Conservation (phyloP, 2,797 vertebrate species). For the Trematomus bernacchii region DNA sequence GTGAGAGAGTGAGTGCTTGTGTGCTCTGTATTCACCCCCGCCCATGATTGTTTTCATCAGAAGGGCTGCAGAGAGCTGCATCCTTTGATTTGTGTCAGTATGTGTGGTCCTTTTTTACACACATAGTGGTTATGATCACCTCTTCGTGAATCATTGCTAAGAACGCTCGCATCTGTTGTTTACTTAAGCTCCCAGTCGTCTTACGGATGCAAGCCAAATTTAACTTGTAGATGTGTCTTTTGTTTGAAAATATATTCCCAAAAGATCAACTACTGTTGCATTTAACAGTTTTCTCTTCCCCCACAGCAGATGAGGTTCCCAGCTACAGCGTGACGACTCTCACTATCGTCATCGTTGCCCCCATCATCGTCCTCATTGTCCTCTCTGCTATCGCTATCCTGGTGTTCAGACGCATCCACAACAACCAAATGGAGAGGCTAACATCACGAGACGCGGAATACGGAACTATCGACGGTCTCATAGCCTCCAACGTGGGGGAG, state of each 20-base stretch:
- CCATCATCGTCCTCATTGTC: conserved; percentile 89
- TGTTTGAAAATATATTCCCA: too few species aligned
- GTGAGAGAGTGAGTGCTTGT: conserved; percentile 5
- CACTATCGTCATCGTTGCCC: conserved; percentile 88
- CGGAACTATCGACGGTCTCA: conserved; percentile 96
- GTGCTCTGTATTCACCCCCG: conserved; percentile 3
- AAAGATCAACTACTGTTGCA: background rate
- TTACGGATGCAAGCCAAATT: conserved; percentile 6
- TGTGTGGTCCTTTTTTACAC: conserved; percentile 53
- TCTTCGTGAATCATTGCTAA: conserved; percentile 15
- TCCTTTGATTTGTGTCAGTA: conserved; percentile 36
- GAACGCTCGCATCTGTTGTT: conserved; percentile 2
- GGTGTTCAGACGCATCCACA: conserved; percentile 91
- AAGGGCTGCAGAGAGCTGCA: conserved; percentile 32
- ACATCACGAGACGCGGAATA: conserved; percentile 95
- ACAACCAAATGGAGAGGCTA: conserved; percentile 93
- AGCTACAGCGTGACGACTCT: conserved; percentile 91
- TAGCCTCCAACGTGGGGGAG: conserved; percentile 97
- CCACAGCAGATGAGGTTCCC: conserved; percentile 83
- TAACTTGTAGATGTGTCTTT: background rate
- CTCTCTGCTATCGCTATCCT: conserved; percentile 90
- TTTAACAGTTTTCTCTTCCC: conserved; percentile 12
- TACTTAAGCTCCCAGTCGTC: background rate
- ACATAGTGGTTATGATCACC: conserved; percentile 35
- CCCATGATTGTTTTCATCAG: conserved; percentile 18